Evolutionary conservation across 2,888 invertebrate species (phyloP).

Genomic region (Dione vanillae): DNA sequence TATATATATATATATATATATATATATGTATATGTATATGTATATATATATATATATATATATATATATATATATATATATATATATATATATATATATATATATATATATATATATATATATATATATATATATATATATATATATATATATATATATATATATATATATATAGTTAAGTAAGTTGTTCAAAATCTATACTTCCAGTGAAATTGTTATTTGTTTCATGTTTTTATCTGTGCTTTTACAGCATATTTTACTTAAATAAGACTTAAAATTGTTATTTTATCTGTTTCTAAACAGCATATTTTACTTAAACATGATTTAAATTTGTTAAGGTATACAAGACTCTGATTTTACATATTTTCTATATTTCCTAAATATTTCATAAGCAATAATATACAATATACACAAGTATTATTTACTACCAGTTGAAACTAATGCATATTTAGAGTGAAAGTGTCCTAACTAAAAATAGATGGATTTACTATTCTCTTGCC

Average conservation of each 20-base stretch:
- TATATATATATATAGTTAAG: too few relatives aligned
- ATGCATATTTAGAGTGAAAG: not conserved
- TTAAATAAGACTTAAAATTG: not conserved
- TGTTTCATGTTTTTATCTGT: too few relatives aligned
- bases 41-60: too few relatives aligned
- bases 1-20: too few relatives aligned
- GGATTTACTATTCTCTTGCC: too few relatives aligned
- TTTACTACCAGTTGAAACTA: not conserved
- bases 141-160: too few relatives aligned
- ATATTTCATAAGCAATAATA: not conserved
- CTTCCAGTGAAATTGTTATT: not conserved
- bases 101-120: too few relatives aligned
- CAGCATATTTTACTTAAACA: not conserved
- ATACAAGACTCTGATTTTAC: conserved; percentile 5
- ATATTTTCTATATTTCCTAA: conserved; percentile 6
- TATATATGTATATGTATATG: too few relatives aligned
- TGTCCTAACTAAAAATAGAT: not conserved
- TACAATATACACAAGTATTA: conserved; percentile 1
- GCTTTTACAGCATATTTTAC: too few relatives aligned
- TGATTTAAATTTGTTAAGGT: not conserved
- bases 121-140: too few relatives aligned
- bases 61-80: too few relatives aligned
- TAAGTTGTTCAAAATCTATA: not conserved
- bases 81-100: too few relatives aligned
- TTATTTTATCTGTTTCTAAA: not conserved